Percentiles rank a stretch among this genome's conserved stretches.
These are phyloP conservation scores for Drosophila elegans DNA, from an alignment of 1,140 invertebrate species.

Conservation along the genomic window DNA sequence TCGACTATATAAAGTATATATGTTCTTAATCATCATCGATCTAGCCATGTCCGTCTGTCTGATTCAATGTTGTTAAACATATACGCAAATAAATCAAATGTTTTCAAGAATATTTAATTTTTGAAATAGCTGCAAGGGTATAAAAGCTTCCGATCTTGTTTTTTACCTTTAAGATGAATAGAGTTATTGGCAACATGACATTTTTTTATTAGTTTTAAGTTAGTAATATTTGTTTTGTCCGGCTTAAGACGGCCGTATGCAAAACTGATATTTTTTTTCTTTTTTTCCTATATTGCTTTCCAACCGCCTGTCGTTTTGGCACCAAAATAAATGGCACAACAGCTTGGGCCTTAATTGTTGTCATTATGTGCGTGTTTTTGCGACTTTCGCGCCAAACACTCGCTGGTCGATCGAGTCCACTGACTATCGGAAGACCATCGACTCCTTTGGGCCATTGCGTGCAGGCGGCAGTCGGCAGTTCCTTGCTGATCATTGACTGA, in stretches of 20 bases:
- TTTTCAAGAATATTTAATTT: too few species aligned
- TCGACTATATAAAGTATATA: too few species aligned
- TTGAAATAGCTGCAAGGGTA: too few species aligned
- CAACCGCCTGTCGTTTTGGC: neutral
- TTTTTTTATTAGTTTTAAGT: too few species aligned
- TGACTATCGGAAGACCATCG: slow-evolving; percentile 2
- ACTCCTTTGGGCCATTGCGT: slow-evolving; percentile 54
- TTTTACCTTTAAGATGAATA: too few species aligned
- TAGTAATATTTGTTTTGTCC: too few species aligned
- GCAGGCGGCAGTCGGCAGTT: slow-evolving; percentile 54
- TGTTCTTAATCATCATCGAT: too few species aligned
- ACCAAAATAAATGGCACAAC: slow-evolving; percentile 24
- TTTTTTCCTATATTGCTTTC: neutral
- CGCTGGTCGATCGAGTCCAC: neutral
- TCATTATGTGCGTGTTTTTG: slow-evolving; percentile 61
- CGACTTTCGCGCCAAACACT: slow-evolving; percentile 42
- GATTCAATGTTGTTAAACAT: too few species aligned
- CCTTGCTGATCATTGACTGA: slow-evolving; percentile 76
- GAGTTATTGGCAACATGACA: too few species aligned
- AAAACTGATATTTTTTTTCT: neutral
- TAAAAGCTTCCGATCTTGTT: too few species aligned
- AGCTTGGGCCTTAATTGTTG: slow-evolving; percentile 58
- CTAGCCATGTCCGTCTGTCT: too few species aligned
- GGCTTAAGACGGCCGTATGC: neutral
- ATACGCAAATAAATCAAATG: too few species aligned